These are phyloP conservation scores for Dysidea cf. avara DNA, from an alignment of 37 sponge, comb jelly and placozoan species.

Conservation along the genomic window DNA sequence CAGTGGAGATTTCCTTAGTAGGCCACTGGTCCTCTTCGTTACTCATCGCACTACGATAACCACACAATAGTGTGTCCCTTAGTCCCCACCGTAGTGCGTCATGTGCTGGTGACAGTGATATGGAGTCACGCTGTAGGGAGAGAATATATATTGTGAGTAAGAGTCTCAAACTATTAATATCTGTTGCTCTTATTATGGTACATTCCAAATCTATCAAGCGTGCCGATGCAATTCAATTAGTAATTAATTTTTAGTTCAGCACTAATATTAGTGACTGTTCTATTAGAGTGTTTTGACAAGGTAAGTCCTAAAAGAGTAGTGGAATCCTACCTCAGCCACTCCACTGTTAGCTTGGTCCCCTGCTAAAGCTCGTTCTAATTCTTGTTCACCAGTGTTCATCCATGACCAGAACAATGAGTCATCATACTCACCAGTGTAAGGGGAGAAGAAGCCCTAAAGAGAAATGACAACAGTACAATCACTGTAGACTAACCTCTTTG, in stretches of 20 bases:
- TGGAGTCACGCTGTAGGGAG: neutral
- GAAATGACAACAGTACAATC: too few relatives aligned
- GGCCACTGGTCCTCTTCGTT: neutral
- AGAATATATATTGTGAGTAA: neutral
- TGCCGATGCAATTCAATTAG: too few relatives aligned
- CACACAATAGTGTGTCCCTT: slow-evolving; percentile 24
- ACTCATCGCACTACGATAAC: slow-evolving; percentile 15
- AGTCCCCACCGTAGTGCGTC: slow-evolving; percentile 29
- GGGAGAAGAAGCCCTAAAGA: slow-evolving; percentile 40
- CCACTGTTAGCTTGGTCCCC: slow-evolving; percentile 56
- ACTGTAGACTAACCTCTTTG: too few relatives aligned
- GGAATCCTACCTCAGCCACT: neutral
- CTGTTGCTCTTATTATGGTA: neutral
- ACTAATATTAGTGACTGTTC: too few relatives aligned
- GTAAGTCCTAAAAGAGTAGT: too few relatives aligned
- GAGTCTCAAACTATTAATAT: too few relatives aligned
- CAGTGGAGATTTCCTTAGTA: neutral
- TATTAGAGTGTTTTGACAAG: too few relatives aligned
- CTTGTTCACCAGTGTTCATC: slow-evolving; percentile 20
- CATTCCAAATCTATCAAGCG: neutral
- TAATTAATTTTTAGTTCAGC: too few relatives aligned
- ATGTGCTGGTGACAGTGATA: slow-evolving; percentile 4
- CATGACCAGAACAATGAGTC: slow-evolving; percentile 42
- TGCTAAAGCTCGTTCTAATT: slow-evolving; percentile 52
- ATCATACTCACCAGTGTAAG: slow-evolving; percentile 45